These are phyloP conservation scores for Caligus rogercresseyi DNA, from an alignment of 1,140 invertebrate genomes.

Conservation along the genomic window DNA sequence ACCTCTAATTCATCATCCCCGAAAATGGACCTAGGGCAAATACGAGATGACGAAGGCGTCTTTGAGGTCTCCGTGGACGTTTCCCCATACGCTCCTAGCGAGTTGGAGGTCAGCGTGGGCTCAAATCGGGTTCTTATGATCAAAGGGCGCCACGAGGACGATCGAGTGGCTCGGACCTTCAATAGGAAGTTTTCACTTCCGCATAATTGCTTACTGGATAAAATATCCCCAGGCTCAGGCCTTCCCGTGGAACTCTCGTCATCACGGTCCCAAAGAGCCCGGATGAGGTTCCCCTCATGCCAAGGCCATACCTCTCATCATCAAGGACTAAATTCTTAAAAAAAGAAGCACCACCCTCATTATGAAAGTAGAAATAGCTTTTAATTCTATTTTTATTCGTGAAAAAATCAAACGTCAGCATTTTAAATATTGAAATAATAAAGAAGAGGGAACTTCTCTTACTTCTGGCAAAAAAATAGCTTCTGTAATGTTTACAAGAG, in stretches of 20 bases:
- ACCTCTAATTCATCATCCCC: background rate
- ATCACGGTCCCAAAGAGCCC: background rate
- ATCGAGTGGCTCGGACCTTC: background rate
- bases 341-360: too few relatives aligned
- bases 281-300: background rate
- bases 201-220: background rate
- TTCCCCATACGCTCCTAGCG: background rate
- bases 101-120: background rate
- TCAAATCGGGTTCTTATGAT: background rate
- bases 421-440: too few relatives aligned
- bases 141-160: background rate
- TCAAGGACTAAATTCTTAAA: too few relatives aligned
- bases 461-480: too few relatives aligned
- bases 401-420: too few relatives aligned
- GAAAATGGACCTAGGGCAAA: background rate
- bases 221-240: background rate
- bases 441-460: too few relatives aligned
- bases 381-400: too few relatives aligned
- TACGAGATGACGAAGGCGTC: background rate
- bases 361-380: too few relatives aligned
- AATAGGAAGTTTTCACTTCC: background rate
- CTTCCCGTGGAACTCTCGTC: background rate
- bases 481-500: too few relatives aligned
- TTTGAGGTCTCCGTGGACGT: background rate
- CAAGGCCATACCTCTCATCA: background rate